Evolutionary conservation across 2,888 invertebrate species (phyloP).

Genomic region (Zygogramma bicolorata): DNA sequence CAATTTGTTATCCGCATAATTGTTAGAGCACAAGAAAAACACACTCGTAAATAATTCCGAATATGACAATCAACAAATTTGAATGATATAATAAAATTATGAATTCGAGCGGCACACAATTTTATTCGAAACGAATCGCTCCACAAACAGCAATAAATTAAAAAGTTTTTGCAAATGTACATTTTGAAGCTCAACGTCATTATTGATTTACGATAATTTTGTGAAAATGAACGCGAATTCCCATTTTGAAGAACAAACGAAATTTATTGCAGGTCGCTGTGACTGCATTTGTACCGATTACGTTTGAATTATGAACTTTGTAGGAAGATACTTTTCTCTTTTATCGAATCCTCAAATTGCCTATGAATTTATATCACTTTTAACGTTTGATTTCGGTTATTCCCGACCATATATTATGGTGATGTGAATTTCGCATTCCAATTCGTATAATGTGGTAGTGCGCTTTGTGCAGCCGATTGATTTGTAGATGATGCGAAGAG

Average conservation of each 20-base stretch:
- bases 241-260: conserved; percentile 65
- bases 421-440: not conserved
- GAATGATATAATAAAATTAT: conserved; percentile 48
- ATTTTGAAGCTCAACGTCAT: conserved; percentile 65
- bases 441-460: conserved; percentile 11
- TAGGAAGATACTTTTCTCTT: conserved; percentile 57
- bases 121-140: conserved; percentile 58
- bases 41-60: conserved; percentile 38
- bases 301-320: conserved; percentile 57
- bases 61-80: conserved; percentile 43
- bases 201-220: conserved; percentile 66
- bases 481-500: not conserved
- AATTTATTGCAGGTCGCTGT: conserved; percentile 62
- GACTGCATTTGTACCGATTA: conserved; percentile 61
- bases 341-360: conserved; percentile 55
- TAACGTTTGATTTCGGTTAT: conserved; percentile 6
- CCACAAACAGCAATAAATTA: conserved; percentile 61
- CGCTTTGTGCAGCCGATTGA: not conserved
- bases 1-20: conserved; percentile 43
- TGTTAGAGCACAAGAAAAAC: conserved; percentile 28
- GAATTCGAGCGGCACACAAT: conserved; percentile 44
- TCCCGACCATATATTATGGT: conserved; percentile 5
- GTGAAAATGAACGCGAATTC: conserved; percentile 66
- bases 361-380: conserved; percentile 50
- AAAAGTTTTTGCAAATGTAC: conserved; percentile 60